A percentile compares a stretch with the other conserved stretches of the same genome.
Evolutionary conservation across 2,113 vertebrate genomes (phyloP).

Genomic region (Condylura cristata): DNA sequence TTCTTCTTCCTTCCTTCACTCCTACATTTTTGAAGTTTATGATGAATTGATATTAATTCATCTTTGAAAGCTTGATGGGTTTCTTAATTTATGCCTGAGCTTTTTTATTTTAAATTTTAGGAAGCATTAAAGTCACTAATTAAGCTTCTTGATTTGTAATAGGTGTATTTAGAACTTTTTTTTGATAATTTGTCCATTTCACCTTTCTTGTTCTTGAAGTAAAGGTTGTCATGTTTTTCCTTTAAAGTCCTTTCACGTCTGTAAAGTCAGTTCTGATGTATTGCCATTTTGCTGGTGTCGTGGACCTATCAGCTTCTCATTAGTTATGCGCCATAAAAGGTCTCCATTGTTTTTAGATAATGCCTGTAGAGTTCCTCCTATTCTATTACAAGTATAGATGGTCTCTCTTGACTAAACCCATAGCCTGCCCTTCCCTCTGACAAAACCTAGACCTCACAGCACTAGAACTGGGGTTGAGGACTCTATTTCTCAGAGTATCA

Average conservation of each 20-base stretch:
- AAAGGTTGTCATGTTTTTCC: neutral
- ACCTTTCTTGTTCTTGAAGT: neutral
- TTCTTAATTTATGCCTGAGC: neutral
- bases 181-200: slow-evolving; percentile 15
- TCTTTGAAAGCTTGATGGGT: neutral
- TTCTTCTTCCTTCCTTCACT: too few relatives aligned
- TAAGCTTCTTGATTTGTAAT: neutral
- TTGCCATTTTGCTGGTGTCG: slow-evolving; percentile 12
- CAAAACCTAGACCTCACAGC: neutral
- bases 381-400: neutral
- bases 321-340: neutral
- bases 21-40: neutral
- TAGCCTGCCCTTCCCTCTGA: neutral
- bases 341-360: neutral
- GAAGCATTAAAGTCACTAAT: slow-evolving; percentile 5
- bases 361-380: neutral
- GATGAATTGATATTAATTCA: slow-evolving; percentile 1
- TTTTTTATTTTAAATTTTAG: neutral
- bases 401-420: neutral
- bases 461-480: neutral
- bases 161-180: neutral
- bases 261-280: neutral
- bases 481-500: neutral
- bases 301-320: neutral
- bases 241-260: neutral